Conservation (phyloP, 1,140 invertebrate species). For the Campoletis sonorensis region DNA sequence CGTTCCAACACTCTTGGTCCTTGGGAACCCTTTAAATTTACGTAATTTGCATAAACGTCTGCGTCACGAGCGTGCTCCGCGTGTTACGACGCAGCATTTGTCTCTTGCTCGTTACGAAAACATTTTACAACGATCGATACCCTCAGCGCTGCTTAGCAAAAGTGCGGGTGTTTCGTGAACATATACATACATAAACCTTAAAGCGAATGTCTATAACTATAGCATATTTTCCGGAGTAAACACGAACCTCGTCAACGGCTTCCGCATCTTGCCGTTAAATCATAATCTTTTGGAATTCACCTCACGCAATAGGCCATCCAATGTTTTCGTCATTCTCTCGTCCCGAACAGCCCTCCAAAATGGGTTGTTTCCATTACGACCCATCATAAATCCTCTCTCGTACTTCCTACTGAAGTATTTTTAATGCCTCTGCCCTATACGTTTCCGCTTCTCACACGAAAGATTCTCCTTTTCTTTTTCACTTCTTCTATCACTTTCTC, state of each 20-base stretch:
- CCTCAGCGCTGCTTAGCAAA: not conserved
- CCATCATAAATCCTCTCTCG: constrained; percentile 23
- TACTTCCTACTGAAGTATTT: constrained; percentile 4
- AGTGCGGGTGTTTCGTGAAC: constrained; percentile 24
- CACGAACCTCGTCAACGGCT: constrained; percentile 27
- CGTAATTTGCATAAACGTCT: constrained; percentile 28
- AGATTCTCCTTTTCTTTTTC: not conserved
- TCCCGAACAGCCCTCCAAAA: constrained; percentile 23
- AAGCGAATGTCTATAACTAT: not conserved
- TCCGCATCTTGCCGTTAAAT: constrained; percentile 26
- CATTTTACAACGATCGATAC: constrained; percentile 25
- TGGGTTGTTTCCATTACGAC: constrained; percentile 27
- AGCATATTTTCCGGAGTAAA: constrained; percentile 11
- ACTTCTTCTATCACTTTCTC: not conserved
- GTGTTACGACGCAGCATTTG: constrained; percentile 12
- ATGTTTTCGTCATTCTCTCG: constrained; percentile 30
- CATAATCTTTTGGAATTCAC: constrained; percentile 30
- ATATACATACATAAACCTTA: not conserved
- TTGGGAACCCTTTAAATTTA: constrained; percentile 11
- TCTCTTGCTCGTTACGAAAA: constrained; percentile 12
- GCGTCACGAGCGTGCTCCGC: not conserved
- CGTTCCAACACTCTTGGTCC: not conserved
- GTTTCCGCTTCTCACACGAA: constrained; percentile 4
- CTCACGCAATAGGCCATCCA: constrained; percentile 15
- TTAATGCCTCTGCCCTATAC: not conserved